Evolutionary conservation across 1,140 invertebrate species (phyloP).

Genomic region (Heterodera schachtii): DNA sequence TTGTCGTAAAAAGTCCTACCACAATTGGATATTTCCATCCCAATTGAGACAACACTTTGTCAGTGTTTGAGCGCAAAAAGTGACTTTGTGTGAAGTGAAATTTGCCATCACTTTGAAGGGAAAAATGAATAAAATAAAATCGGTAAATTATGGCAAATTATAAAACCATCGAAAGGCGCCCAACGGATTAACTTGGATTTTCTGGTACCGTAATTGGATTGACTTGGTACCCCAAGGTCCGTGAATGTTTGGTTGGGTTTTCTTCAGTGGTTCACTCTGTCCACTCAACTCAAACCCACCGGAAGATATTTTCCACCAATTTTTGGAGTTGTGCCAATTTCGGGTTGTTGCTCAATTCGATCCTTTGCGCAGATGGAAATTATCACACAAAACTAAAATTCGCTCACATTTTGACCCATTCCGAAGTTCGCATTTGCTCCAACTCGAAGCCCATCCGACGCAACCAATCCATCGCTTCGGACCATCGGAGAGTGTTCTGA

Average conservation of each 20-base stretch:
- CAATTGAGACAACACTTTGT: constrained; percentile 43
- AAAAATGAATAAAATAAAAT: background rate
- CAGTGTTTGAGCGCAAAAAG: constrained; percentile 54
- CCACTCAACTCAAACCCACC: constrained; percentile 14
- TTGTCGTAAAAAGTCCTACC: background rate
- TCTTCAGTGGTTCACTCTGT: too few relatives aligned
- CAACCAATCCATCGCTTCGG: constrained; percentile 55
- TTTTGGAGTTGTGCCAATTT: constrained; percentile 55
- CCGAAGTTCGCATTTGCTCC: constrained; percentile 37
- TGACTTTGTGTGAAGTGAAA: constrained; percentile 48
- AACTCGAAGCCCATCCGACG: constrained; percentile 45
- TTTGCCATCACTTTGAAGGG: constrained; percentile 45
- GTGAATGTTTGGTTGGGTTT: too few relatives aligned
- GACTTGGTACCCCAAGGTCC: too few relatives aligned
- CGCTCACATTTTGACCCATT: constrained; percentile 47
- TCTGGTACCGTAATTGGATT: too few relatives aligned
- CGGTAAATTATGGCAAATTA: too few relatives aligned
- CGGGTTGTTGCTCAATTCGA: constrained; percentile 39
- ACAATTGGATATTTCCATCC: constrained; percentile 50
- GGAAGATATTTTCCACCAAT: constrained; percentile 53
- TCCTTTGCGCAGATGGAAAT: constrained; percentile 31
- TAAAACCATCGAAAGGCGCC: too few relatives aligned
- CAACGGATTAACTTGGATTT: too few relatives aligned
- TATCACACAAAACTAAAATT: constrained; percentile 13
- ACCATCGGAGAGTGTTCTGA: constrained; percentile 43